Conservation (phyloP, 1,140 invertebrate species). For the Eueides isabella region DNA sequence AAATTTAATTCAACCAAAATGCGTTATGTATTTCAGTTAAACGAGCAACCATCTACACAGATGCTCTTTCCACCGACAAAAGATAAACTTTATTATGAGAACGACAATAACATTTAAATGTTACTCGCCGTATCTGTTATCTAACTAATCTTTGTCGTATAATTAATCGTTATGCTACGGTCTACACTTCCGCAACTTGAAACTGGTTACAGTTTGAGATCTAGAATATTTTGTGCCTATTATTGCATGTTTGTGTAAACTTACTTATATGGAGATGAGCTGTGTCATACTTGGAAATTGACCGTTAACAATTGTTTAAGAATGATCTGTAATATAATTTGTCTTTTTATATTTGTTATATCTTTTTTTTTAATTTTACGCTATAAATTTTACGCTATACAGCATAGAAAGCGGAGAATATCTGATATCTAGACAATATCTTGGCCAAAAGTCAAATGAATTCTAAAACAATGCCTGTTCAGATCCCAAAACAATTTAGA, state of each 20-base stretch:
- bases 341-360: too few species aligned
- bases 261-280: background rate
- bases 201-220: slow-evolving; percentile 52
- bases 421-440: too few species aligned
- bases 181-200: slow-evolving; percentile 59
- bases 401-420: too few species aligned
- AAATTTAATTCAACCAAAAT: slow-evolving; percentile 34
- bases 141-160: slow-evolving; percentile 58
- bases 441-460: too few species aligned
- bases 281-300: background rate
- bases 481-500: too few species aligned
- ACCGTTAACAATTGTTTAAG: too few species aligned
- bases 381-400: too few species aligned
- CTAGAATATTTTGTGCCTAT: slow-evolving; percentile 29
- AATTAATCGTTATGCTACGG: slow-evolving; percentile 64
- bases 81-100: slow-evolving; percentile 51
- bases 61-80: slow-evolving; percentile 49
- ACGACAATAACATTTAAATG: slow-evolving; percentile 56
- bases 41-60: slow-evolving; percentile 44
- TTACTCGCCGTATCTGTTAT: slow-evolving; percentile 50
- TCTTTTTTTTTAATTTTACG: too few species aligned
- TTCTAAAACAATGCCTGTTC: too few species aligned
- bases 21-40: slow-evolving; percentile 42
- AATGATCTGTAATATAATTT: too few species aligned
- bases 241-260: background rate